phyloP scores from a whole-genome alignment of 2,797 vertebrate genomes.

The Phrynocephalus forsythii region DNA sequence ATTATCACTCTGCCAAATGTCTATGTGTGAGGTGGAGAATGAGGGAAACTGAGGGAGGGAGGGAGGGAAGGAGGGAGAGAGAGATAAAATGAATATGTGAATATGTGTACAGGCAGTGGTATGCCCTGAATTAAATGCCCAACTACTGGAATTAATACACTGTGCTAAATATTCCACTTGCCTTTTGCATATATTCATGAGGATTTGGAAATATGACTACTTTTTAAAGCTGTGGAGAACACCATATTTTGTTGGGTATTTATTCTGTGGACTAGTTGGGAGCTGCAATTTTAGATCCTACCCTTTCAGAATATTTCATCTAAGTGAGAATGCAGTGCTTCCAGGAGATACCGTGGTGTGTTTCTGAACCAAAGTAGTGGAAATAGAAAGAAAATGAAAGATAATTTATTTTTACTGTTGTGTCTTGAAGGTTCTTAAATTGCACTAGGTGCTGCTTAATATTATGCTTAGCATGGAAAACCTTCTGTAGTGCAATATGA shows the following conservation, averaged over 20 bases:
- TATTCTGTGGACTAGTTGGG: neutral
- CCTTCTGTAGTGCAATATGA: neutral
- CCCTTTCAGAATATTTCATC: neutral
- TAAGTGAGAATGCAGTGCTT: neutral
- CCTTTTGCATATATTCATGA: constrained; percentile 43
- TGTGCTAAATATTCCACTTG: constrained; percentile 49
- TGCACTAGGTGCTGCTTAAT: neutral
- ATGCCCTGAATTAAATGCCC: neutral
- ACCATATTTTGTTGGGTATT: neutral
- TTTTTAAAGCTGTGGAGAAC: neutral
- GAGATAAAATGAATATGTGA: no score
- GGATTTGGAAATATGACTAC: neutral
- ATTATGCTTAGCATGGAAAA: neutral
- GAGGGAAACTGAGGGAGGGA: no score
- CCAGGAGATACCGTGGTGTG: neutral
- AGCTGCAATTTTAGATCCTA: neutral
- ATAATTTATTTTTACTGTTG: neutral
- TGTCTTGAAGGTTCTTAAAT: neutral
- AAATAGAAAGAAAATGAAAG: neutral
- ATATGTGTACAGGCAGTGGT: neutral
- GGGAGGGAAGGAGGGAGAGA: no score
- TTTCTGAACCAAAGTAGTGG: neutral
- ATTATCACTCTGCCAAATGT: constrained; percentile 13
- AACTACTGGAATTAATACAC: constrained; percentile 33
- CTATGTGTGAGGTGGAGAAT: neutral